These are phyloP conservation scores for Acromyrmex echinatior DNA, from an alignment of 1,140 invertebrate species.

Conservation along the genomic window DNA sequence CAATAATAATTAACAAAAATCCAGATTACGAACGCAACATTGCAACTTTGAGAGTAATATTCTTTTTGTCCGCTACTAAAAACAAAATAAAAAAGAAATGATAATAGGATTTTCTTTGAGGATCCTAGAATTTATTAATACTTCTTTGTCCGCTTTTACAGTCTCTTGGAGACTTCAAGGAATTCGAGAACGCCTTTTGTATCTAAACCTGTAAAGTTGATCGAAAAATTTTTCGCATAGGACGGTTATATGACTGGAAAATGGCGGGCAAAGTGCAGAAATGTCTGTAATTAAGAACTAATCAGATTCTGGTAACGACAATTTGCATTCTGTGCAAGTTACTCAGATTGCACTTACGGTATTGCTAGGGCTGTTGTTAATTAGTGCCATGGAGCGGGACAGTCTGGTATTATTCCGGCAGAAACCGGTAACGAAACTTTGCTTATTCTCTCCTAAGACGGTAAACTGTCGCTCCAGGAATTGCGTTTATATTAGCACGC, in stretches of 20 bases:
- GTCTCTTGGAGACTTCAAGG: conserved; percentile 5
- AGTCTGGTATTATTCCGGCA: conserved; percentile 13
- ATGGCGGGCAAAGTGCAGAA: not conserved
- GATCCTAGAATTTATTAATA: not conserved
- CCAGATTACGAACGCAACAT: not conserved
- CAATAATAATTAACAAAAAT: conserved; percentile 24
- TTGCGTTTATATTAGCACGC: conserved; percentile 22
- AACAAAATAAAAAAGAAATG: not conserved
- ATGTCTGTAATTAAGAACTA: conserved; percentile 16
- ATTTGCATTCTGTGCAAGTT: not conserved
- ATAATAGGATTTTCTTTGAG: conserved; percentile 43
- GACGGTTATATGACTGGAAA: not conserved
- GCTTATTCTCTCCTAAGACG: conserved; percentile 38
- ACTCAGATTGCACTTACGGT: conserved; percentile 4
- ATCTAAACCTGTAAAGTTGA: not conserved
- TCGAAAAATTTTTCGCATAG: not conserved
- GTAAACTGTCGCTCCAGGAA: conserved; percentile 22
- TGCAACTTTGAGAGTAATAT: conserved; percentile 21
- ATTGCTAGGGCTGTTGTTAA: conserved; percentile 25
- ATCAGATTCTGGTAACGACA: not conserved
- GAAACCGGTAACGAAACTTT: conserved; percentile 46
- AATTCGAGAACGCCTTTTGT: not conserved
- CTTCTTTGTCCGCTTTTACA: not conserved
- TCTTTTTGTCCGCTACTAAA: not conserved
- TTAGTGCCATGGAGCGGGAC: conserved; percentile 22